Evolutionary conservation across 2,888 invertebrate genomes (phyloP).

Genomic region (Orchestes rusci): DNA sequence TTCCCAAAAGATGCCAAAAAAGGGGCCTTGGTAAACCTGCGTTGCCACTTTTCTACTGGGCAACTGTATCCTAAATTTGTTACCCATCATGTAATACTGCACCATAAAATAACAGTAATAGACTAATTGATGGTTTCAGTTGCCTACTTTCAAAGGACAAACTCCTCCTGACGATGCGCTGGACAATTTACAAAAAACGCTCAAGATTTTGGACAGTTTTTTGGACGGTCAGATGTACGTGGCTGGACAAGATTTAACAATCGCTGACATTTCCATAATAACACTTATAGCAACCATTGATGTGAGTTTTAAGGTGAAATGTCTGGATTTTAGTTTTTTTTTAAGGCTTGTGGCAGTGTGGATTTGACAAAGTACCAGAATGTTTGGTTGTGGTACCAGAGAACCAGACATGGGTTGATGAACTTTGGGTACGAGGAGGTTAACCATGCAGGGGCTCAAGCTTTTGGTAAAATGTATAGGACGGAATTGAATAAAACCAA

Average conservation of each 20-base stretch:
- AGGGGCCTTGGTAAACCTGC: constrained; percentile 55
- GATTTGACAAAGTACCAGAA: constrained; percentile 53
- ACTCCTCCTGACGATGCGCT: constrained; percentile 29
- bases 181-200: constrained; percentile 51
- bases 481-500: too few species aligned
- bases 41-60: constrained; percentile 56
- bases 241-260: constrained; percentile 60
- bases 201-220: constrained; percentile 52
- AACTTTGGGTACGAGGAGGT: constrained; percentile 64
- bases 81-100: constrained; percentile 55
- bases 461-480: constrained; percentile 50
- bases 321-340: constrained; percentile 9
- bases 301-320: constrained; percentile 41
- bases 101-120: too few species aligned
- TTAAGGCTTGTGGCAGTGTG: constrained; percentile 41
- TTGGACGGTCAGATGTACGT: constrained; percentile 55
- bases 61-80: constrained; percentile 49
- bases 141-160: constrained; percentile 13
- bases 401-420: constrained; percentile 56
- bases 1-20: constrained; percentile 58
- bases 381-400: constrained; percentile 57
- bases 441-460: constrained; percentile 52
- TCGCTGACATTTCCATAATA: constrained; percentile 61
- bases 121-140: too few species aligned
- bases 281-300: constrained; percentile 55